Evolutionary conservation across 2,113 vertebrate species (phyloP).

Genomic region (Sminthopsis crassicaudata): DNA sequence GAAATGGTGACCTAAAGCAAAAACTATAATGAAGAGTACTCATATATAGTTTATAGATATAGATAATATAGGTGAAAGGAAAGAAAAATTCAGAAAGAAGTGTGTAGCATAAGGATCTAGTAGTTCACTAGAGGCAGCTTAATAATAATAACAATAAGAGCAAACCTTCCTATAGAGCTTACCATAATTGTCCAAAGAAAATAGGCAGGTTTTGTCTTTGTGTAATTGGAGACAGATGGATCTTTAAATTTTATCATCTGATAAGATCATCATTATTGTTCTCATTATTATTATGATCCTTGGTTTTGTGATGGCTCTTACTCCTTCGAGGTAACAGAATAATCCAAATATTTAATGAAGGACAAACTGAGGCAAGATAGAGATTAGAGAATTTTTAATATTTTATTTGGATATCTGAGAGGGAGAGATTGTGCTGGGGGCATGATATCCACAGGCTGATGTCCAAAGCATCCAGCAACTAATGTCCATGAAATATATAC

Average conservation of each 20-base stretch:
- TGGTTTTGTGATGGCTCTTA: neutral
- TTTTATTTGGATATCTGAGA: too few relatives aligned
- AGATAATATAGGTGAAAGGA: neutral
- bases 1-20: neutral
- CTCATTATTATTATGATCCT: neutral
- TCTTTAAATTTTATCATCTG: neutral
- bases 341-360: neutral
- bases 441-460: too few relatives aligned
- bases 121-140: neutral
- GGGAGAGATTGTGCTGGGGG: too few relatives aligned
- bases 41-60: neutral
- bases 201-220: neutral
- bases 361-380: too few relatives aligned
- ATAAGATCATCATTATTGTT: neutral
- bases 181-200: neutral
- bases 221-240: neutral
- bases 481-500: too few relatives aligned
- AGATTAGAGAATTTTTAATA: too few relatives aligned
- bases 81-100: neutral
- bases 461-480: too few relatives aligned
- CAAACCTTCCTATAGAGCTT: neutral
- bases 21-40: neutral
- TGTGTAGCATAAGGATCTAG: neutral
- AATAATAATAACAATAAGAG: neutral
- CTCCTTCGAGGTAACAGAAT: neutral